Evolutionary conservation across 2,888 invertebrate species (phyloP).

Genomic region (Leptarthrus brevirostris): DNA sequence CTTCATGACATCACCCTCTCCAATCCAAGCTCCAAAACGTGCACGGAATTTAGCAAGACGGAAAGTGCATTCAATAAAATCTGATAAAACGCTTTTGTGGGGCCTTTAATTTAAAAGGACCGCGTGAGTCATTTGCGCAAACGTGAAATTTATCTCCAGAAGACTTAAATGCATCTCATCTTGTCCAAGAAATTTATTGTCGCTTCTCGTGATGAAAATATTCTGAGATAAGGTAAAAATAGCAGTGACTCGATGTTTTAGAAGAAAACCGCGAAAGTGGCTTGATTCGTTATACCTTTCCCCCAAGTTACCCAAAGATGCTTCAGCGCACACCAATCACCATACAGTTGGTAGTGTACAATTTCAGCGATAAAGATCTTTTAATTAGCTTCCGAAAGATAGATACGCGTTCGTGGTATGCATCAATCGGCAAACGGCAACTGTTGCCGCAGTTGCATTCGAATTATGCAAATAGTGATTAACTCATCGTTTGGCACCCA

Average conservation of each 20-base stretch:
- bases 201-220: neutral
- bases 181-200: too few species aligned
- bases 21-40: too few species aligned
- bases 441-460: slow-evolving; percentile 25
- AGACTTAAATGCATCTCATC: too few species aligned
- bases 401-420: neutral
- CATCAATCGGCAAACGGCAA: slow-evolving; percentile 4
- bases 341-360: slow-evolving; percentile 34
- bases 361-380: slow-evolving; percentile 43
- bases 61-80: slow-evolving; percentile 21
- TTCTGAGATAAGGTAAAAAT: slow-evolving; percentile 8
- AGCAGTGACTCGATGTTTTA: neutral
- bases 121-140: neutral
- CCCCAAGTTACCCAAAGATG: neutral
- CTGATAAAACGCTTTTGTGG: neutral
- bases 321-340: too few species aligned
- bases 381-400: slow-evolving; percentile 45
- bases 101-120: neutral
- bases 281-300: neutral
- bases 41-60: neutral
- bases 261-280: neutral
- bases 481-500: slow-evolving; percentile 30
- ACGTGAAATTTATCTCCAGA: too few species aligned
- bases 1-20: slow-evolving; percentile 33
- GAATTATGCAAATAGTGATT: slow-evolving; percentile 35